Evolutionary conservation across 2,797 vertebrate genomes (phyloP).

Genomic region (Sebastes minor): DNA sequence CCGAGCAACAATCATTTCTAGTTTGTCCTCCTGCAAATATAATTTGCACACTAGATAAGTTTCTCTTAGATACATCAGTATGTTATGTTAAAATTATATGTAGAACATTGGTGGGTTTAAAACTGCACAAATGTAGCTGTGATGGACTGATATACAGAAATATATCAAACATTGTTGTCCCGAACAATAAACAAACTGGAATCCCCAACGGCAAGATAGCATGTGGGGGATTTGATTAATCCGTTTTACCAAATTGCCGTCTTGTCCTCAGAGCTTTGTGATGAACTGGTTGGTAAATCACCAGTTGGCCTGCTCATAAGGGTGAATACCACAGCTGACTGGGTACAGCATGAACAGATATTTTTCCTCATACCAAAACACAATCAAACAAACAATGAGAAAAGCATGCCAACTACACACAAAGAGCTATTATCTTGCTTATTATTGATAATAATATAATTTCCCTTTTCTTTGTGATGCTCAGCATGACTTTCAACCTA

Average conservation of each 20-base stretch:
- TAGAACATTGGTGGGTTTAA: neutral
- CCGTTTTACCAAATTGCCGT: constrained; percentile 11
- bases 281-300: constrained; percentile 13
- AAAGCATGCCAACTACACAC: neutral
- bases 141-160: neutral
- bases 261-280: neutral
- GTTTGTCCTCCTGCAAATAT: neutral
- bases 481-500: no score
- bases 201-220: neutral
- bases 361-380: neutral
- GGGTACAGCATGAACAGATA: neutral
- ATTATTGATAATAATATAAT: no score
- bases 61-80: neutral
- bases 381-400: neutral
- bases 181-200: neutral
- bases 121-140: neutral
- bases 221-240: constrained; percentile 24
- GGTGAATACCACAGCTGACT: neutral
- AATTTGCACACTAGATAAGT: neutral
- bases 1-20: neutral
- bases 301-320: neutral
- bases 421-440: neutral
- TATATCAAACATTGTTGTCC: no score
- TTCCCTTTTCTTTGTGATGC: no score
- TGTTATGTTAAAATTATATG: neutral